These are phyloP conservation scores for Oryzaephilus surinamensis DNA, from an alignment of 1,140 invertebrate species.

Conservation along the genomic window DNA sequence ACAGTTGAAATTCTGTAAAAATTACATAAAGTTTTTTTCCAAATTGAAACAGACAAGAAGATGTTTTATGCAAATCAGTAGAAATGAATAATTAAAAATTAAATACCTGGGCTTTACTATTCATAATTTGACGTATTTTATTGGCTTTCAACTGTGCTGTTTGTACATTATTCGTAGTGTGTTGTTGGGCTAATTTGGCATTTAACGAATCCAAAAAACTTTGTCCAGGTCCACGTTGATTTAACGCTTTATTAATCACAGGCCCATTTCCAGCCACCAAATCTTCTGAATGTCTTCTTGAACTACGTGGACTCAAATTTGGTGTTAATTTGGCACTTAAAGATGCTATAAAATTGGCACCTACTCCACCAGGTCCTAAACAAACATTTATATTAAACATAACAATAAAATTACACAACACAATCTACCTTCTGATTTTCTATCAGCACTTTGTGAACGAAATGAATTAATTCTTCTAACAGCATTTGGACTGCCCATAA, in stretches of 20 bases:
- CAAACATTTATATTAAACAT: constrained; percentile 2
- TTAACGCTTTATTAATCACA: constrained; percentile 25
- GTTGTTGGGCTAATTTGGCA: constrained; percentile 57
- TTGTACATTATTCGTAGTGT: constrained; percentile 35
- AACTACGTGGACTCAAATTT: constrained; percentile 43
- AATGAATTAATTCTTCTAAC: constrained; percentile 35
- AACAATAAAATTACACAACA: no score
- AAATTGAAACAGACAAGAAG: no score
- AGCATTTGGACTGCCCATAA: constrained; percentile 39
- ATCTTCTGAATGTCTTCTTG: constrained; percentile 33
- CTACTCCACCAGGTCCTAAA: constrained; percentile 40
- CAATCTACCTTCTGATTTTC: constrained; percentile 33
- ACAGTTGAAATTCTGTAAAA: no score
- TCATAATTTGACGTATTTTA: constrained; percentile 50
- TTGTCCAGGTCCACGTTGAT: constrained; percentile 34
- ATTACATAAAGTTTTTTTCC: no score
- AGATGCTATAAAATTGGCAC: constrained; percentile 57
- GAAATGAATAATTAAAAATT: not conserved
- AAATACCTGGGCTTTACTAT: constrained; percentile 54
- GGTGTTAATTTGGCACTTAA: constrained; percentile 59
- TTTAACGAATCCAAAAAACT: constrained; percentile 66
- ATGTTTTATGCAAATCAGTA: no score
- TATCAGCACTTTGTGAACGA: constrained; percentile 45
- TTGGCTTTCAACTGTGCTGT: constrained; percentile 28
- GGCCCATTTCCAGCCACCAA: constrained; percentile 25